These are phyloP conservation scores for Oryzias dopingdopingensis DNA, from an alignment of 2,797 vertebrate species.

Conservation along the genomic window DNA sequence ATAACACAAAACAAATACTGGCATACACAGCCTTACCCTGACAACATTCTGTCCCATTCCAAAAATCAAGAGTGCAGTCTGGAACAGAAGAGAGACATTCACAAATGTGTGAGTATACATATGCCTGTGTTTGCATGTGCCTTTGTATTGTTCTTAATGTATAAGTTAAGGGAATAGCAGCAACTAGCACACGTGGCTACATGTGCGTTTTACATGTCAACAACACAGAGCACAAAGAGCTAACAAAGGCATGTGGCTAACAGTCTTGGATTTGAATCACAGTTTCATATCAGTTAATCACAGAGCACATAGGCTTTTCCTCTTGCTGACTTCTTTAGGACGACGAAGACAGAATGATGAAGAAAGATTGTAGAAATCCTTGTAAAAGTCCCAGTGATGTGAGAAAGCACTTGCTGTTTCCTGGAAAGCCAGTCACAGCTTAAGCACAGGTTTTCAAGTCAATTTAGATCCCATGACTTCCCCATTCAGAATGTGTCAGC, in stretches of 20 bases:
- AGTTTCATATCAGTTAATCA: constrained; percentile 60
- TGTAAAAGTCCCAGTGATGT: constrained; percentile 22
- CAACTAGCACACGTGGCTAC: constrained; percentile 36
- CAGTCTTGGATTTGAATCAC: constrained; percentile 72
- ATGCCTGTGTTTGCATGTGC: constrained; percentile 7
- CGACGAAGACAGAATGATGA: constrained; percentile 16
- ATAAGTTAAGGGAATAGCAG: constrained; percentile 47
- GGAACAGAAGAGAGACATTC: constrained; percentile 38
- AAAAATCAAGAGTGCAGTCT: constrained; percentile 40
- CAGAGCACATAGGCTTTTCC: constrained; percentile 38
- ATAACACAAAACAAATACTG: constrained; percentile 64
- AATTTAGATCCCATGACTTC: constrained; percentile 15
- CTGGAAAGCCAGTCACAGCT: constrained; percentile 32
- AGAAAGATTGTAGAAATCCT: constrained; percentile 28
- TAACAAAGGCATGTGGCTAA: constrained; percentile 77
- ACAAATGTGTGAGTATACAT: constrained; percentile 18
- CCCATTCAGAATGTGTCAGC: constrained; percentile 26
- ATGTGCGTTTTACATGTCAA: constrained; percentile 55
- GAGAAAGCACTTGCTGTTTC: constrained; percentile 49
- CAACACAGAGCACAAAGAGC: constrained; percentile 59
- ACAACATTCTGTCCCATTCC: constrained; percentile 31
- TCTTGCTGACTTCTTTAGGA: constrained; percentile 39
- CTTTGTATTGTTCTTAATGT: constrained; percentile 33
- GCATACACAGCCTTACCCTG: constrained; percentile 43
- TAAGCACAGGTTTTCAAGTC: constrained; percentile 25